phyloP scores from a whole-genome alignment of 2,113 vertebrate genomes.

The Macquaria australasica region DNA sequence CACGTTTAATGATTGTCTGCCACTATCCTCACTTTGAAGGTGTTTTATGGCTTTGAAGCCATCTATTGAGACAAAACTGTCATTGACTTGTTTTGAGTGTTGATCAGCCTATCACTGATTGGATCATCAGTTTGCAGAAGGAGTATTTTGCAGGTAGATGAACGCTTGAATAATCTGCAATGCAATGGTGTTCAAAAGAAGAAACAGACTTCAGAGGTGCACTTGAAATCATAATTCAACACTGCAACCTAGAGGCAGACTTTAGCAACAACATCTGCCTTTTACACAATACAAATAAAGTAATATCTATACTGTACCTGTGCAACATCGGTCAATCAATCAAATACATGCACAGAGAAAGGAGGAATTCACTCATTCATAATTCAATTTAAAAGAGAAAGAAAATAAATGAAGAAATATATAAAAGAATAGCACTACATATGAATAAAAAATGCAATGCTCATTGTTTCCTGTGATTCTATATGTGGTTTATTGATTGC shows the following conservation, averaged over 20 bases:
- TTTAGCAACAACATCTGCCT: constrained; percentile 34
- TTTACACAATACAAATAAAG: background rate
- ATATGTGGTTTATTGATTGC: background rate
- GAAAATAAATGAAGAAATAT: background rate
- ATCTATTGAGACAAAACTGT: constrained; percentile 41
- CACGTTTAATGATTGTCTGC: constrained; percentile 50
- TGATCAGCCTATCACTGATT: constrained; percentile 37
- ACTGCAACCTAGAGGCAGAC: constrained; percentile 73
- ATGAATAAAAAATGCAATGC: background rate
- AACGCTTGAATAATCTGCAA: constrained; percentile 48
- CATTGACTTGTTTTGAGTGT: constrained; percentile 47
- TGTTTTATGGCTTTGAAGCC: constrained; percentile 35
- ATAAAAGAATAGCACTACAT: background rate
- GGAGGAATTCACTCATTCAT: background rate
- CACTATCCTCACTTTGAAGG: constrained; percentile 40
- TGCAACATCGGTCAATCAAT: background rate
- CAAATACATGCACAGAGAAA: background rate
- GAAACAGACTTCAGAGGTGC: constrained; percentile 18
- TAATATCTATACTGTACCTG: background rate
- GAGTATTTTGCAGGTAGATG: constrained; percentile 52
- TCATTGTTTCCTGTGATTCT: background rate
- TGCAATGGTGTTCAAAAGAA: constrained; percentile 22
- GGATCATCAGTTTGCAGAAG: constrained; percentile 50
- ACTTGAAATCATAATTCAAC: constrained; percentile 58
- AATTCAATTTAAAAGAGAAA: background rate